Evolutionary conservation across 2,797 vertebrate genomes (phyloP), one percentile per base, ranked within the genome.

Genomic region (Neosilurus mollespiculum): DNA sequence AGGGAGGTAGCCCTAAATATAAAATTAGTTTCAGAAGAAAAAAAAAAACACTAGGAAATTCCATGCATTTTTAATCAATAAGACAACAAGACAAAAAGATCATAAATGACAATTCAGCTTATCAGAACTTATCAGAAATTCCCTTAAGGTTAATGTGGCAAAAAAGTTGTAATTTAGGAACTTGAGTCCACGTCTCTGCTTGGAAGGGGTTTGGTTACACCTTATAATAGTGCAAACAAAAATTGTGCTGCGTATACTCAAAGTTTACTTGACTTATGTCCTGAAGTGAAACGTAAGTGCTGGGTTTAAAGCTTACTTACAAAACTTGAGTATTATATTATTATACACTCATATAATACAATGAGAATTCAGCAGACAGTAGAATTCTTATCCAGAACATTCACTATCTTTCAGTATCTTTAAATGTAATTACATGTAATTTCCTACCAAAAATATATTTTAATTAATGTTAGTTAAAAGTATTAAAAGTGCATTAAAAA

Each of bases 1-100:
- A 67, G 62, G n/a, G 86, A 90, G 88, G 51, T 66, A 92, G 89
- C 85, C 78, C 90, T 88, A 88, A 88, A 89, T 80, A 90, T 73
- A 88, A 53, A 16, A n/a, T 15, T 9, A 51, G 26, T 58, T 59
- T 22, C 73, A 59, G 34, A n/a, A 20, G 2, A 61, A 61, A 53
- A 73, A 1, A 56, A 58, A 56, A 58, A n/a, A 3, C 58, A 43
- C 34, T 16, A 15, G 20, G 20, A 77, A 77, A 77, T 16, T 15
- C 11, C 34, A 77, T 75, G 26, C 54, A 58, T 75, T 58, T 11
- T 56, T 30, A 12, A 73, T 10, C 10, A 34, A 37, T 8, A 37
- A 15, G 11, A 77, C 2, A 61, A 77, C 34, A 77, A 1, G 7
- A 43, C 73, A 76, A 61, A 56, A 51, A 61, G 43, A 59, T 37